Conservation (phyloP, 2,797 vertebrate species). For the Meriones psammophilus region DNA sequence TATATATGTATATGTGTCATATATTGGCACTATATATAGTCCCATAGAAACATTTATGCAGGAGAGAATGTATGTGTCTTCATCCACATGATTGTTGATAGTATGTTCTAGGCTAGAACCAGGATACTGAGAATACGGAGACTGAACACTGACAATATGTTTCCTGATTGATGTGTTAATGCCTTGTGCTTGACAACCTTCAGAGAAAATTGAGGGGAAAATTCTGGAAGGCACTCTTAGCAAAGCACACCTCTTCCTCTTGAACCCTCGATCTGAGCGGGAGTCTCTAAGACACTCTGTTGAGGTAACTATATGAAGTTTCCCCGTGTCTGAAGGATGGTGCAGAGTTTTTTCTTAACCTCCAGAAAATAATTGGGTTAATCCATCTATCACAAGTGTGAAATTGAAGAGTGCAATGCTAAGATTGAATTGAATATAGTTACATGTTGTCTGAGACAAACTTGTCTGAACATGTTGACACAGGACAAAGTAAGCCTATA, state of each 20-base stretch:
- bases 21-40: neutral
- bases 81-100: neutral
- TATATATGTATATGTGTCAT: neutral
- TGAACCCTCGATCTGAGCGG: neutral
- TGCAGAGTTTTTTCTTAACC: conserved; percentile 50
- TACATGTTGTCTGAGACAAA: conserved; percentile 31
- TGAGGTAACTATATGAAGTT: neutral
- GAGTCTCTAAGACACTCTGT: neutral
- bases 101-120: neutral
- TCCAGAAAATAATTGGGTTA: conserved; percentile 62
- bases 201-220: neutral
- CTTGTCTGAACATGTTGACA: conserved; percentile 69
- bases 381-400: conserved; percentile 55
- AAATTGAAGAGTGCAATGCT: conserved; percentile 41
- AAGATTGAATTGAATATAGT: conserved; percentile 67
- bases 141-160: neutral
- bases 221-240: neutral
- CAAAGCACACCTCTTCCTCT: neutral
- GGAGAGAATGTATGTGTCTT: neutral
- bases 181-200: neutral
- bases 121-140: neutral
- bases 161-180: neutral
- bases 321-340: neutral
- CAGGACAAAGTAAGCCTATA: neutral
- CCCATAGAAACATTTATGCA: neutral